Base-by-base conservation (phyloP, 2,797 vertebrate genomes). In the Leptoclinus maculatus region DNA sequence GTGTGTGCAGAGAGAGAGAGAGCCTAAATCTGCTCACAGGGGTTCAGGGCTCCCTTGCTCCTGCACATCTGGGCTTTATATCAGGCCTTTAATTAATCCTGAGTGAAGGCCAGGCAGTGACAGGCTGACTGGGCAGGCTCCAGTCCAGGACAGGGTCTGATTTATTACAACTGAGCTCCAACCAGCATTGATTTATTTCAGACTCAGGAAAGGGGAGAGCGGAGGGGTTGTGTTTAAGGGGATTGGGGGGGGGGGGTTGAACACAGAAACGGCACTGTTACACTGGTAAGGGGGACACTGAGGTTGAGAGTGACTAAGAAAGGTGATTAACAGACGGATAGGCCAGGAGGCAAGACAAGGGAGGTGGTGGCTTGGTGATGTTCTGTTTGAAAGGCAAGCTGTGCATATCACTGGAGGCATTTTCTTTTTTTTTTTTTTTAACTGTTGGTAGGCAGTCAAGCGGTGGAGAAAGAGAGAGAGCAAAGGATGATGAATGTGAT, bases 11-110 rank as follows among this genome's bases (percentile, higher is more conserved):
- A 70, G 60, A 51, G 62, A 57, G 67, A 54, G 54, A 70, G 65
- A 56, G 69, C 85, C 91, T 88, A 91, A 92, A 83, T 77, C 73
- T 85, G 91, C 93, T 95, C 93, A 92, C 91, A 94, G 90, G 95
- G 94, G 95, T 95, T 95, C 94, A 95, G 95, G 92, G 93, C 95
- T 96, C 93, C 96, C 95, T 95, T 94, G 93, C 89, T 92, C 88
- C 88, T 95, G 97, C 96, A 99, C 97, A 99, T 98, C 97, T 99
- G 98, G 97, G 97, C 97, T 98, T 98, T 97, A 98, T 98, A 99
- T 99, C 97, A 99, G 97, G 92, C 96, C 97, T 98, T 98, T 98
- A 99, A 99, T 99, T 98, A 99, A 99, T 99, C 97, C 97, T 99
- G 97, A 98, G 97, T 97, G 98, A 98, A 97, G 97, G 97, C 97